Conservation (phyloP, 2,113 vertebrate genomes). For the Pseudolaguvia tuberculata region DNA sequence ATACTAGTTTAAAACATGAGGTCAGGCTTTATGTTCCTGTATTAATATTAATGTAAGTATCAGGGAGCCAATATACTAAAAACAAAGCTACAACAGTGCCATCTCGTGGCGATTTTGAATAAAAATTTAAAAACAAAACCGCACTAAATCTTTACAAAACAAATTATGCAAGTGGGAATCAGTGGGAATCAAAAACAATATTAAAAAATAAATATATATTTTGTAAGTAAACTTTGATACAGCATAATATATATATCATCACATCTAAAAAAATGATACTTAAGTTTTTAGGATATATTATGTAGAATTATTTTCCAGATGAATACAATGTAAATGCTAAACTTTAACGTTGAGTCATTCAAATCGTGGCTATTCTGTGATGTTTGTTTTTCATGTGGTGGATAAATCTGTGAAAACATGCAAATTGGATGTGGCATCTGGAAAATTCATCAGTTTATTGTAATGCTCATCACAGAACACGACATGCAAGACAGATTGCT, state of each 20-base stretch:
- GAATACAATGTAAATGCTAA: neutral
- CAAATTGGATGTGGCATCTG: neutral
- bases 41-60: neutral
- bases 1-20: no score
- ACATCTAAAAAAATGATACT: no score
- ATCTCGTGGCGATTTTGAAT: neutral
- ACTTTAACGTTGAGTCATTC: neutral
- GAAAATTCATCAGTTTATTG: neutral
- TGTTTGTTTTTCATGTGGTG: neutral
- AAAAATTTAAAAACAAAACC: neutral
- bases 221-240: no score
- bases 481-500: neutral
- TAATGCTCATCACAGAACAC: neutral
- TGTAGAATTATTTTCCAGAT: neutral
- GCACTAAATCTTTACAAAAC: no score
- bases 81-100: neutral
- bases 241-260: no score
- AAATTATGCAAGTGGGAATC: no score
- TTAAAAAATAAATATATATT: no score
- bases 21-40: no score
- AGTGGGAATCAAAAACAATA: no score
- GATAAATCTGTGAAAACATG: neutral
- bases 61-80: neutral
- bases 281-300: neutral
- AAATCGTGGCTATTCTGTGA: neutral